phyloP scores from a whole-genome alignment of 1,140 invertebrate species.

The Ruditapes philippinarum region DNA sequence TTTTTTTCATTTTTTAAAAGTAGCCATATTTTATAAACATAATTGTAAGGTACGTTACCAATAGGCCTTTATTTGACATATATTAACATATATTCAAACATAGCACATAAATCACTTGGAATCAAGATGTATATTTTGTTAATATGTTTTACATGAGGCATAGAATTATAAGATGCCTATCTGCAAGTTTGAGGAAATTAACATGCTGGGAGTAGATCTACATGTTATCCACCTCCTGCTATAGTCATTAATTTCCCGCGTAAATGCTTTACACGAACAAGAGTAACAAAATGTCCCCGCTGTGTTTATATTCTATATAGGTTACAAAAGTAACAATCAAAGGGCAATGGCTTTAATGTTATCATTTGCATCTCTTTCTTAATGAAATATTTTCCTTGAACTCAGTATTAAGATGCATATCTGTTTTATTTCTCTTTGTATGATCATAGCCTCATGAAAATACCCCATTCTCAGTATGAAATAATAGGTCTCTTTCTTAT shows the following conservation, averaged over 20 bases:
- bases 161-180: conserved; percentile 3
- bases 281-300: conserved; percentile 22
- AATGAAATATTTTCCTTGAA: background rate
- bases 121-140: background rate
- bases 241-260: conserved; percentile 11
- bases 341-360: background rate
- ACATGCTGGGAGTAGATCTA: background rate
- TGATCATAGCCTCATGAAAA: too few species aligned
- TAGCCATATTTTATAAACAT: background rate
- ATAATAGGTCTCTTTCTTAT: too few species aligned
- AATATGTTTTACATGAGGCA: conserved; percentile 25
- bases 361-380: background rate
- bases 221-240: background rate
- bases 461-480: too few species aligned
- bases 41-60: too few species aligned
- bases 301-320: background rate
- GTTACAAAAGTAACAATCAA: background rate
- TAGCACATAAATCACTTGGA: background rate
- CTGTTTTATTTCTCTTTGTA: too few species aligned
- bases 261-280: background rate
- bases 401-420: background rate
- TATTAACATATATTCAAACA: background rate
- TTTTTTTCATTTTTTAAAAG: too few species aligned
- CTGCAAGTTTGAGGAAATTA: background rate
- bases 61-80: too few species aligned